Evolutionary conservation across 1,140 invertebrate species (phyloP), one percentile per base, ranked within the genome.

Genomic region (Tribolium madens): DNA sequence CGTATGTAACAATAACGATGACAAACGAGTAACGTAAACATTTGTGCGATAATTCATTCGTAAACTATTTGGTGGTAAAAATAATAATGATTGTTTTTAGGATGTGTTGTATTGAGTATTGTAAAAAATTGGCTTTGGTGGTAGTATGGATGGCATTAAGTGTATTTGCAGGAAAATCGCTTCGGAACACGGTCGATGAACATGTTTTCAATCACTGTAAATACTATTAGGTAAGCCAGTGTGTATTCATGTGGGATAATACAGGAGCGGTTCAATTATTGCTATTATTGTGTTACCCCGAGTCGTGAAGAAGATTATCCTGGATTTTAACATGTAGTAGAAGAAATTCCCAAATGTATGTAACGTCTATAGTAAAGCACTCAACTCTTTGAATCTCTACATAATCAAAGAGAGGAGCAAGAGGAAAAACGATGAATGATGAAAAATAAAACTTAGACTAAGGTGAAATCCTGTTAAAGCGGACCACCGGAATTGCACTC

Each of bases 151-250:
- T 33, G 57, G 26, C n/a, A 64, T 31, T 64, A 64, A 64, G 57
- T 64, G 70, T 72, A 72, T 72, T 72, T 72, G 46, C 50, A 12
- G 14, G 46, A 46, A 72, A 72, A 72, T 72, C 70, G 70, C 50
- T 72, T 72, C 70, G 46, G 50, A 72, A 72, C 70, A 72, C 70
- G 81, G 76, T 78, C 76, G 77, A 77, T 81, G 82, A 77, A 76
- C 81, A 84, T 79, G 80, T 84, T 84, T 84, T 82, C 83, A 84
- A 84, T 84, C 81, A 79, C 82, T 82, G 79, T 82, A 83, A 84
- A 82, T 82, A 84, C 81, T 78, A 82, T 83, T 81, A 82, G 64
- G 74, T 79, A 81, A 83, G 80, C 82, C 74, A 81, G 80, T 50
- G 81, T 81, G 83, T 84, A 83, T 79, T 81, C 83, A 83, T 83